Base-by-base conservation (phyloP, 2,888 invertebrate genomes). In the Microchrysa polita region DNA sequence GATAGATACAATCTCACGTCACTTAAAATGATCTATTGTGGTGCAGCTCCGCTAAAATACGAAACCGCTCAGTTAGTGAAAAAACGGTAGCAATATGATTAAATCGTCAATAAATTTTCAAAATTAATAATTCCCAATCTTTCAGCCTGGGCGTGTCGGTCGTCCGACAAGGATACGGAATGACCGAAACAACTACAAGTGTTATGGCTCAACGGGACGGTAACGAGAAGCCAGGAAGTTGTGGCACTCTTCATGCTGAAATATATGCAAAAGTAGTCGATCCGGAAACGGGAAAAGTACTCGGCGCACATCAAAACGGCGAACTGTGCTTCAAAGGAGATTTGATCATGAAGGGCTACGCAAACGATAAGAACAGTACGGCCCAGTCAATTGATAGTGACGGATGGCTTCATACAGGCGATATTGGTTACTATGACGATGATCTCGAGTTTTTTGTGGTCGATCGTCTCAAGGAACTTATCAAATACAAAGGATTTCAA, bases 401-500 rank as follows among this genome's bases (percentile, higher is more conserved):
- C 74, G 95, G 95, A 0, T 96, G 90, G 89, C 82, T 93, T 12
- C 88, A 90, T 77, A 90, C 92, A 34, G 95, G 95, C 0, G 96
- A 96, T 82, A 86, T 96, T 77, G 95, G 92, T 0, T 94, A 93
- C 82, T 93, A 90, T 78, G 94, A 95, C 80, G 83, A 88, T 0
- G 90, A 94, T 16, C 90, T 90, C 0, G 90, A 88, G 82, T 92
- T 94, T 83, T 95, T 88, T 80, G 90, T 96, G 77, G 92, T 95
- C 1, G 96, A 95, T 82, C 86, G 96, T 75, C 85, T 95, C 20
- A 96, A 96, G 82, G 95, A 96, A 81, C 88, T 96, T 27, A 96
- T 96, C 80, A 96, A 96, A 83, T 95, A 94, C 81, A 95, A 96
- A 83, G 95, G 92, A 55, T 92, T 90, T 80, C 91, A 93, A 88